Evolutionary conservation across 2,797 vertebrate genomes (phyloP).

Genomic region (Triplophysa yarkandensis): DNA sequence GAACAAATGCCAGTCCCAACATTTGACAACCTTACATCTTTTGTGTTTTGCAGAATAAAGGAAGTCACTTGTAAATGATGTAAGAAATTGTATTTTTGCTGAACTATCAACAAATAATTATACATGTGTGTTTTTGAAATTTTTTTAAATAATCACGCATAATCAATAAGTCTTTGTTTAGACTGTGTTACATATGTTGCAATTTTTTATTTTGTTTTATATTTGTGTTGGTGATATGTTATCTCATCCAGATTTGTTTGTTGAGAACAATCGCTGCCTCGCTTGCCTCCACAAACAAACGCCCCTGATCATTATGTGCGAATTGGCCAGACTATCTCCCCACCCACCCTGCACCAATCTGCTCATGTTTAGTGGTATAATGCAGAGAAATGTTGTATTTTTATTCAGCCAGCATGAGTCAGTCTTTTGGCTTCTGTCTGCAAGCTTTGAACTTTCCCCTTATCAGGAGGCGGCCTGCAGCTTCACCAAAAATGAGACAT

Average conservation of each 20-base stretch:
- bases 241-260: background rate
- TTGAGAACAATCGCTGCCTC: background rate
- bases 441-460: conserved; percentile 12
- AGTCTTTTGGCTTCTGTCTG: conserved; percentile 33
- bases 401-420: conserved; percentile 24
- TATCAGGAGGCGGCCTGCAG: background rate
- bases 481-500: conserved; percentile 8
- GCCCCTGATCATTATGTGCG: background rate
- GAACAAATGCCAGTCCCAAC: too few species aligned
- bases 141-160: too few species aligned
- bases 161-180: too few species aligned
- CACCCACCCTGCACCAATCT: background rate
- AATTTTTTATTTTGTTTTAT: background rate
- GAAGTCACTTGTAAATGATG: too few species aligned
- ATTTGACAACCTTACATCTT: too few species aligned
- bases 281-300: background rate
- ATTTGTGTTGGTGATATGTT: background rate
- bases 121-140: too few species aligned
- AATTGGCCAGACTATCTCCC: background rate
- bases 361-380: background rate
- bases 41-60: too few species aligned
- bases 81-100: too few species aligned
- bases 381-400: conserved; percentile 14
- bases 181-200: background rate
- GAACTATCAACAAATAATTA: too few species aligned